Base-by-base conservation (phyloP, 2,888 invertebrate genomes). In the Lasius platythorax region DNA sequence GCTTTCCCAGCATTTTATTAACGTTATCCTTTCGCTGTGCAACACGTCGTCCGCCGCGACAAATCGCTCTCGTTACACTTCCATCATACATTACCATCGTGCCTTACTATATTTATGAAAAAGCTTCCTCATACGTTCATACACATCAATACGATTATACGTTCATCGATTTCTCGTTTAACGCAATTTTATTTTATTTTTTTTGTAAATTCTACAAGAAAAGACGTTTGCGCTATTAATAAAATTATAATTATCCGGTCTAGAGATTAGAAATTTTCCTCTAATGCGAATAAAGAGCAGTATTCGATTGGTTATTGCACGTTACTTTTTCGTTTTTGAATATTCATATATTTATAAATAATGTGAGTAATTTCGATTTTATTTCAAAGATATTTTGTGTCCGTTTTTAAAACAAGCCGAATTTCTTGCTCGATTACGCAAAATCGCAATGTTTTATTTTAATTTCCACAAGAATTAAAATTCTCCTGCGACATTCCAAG, bases 31-130 rank as follows among this genome's bases (percentile, higher is more conserved):
- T 82, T 46, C 50, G 23, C 33, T 6, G 37, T 82, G 37, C 18
- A 46, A 46, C 53, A 67, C 67, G 46, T 46, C 37, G 64, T n/a
- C 50, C 33, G 28, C 28, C 72, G 75, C 78, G 74, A 82, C 74
- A 82, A 76, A 82, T 74, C 72, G 82, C n/a, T 50, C 61, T 82
- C 75, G 82, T 82, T 74, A 82, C 40, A 63, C 46, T 82, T 74
- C 28, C 61, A 75, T 75, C 61, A 64, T 75, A 43, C 58, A 61
- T 74, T 43, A 43, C 30, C 30, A n/a, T 53, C 8, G n/a, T n/a
- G n/a, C 64, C 30, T 63, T 30, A 74, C 40, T n/a, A n/a, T 53
- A 53, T 53, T n/a, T 53, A 74, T 43, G 43, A 11, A 33, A 75
- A 64, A 2, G 40, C 43, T 30, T n/a, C n/a, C n/a, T n/a, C 15